phyloP scores from a whole-genome alignment of 2,888 invertebrate genomes.

The Anthrax anthrax region DNA sequence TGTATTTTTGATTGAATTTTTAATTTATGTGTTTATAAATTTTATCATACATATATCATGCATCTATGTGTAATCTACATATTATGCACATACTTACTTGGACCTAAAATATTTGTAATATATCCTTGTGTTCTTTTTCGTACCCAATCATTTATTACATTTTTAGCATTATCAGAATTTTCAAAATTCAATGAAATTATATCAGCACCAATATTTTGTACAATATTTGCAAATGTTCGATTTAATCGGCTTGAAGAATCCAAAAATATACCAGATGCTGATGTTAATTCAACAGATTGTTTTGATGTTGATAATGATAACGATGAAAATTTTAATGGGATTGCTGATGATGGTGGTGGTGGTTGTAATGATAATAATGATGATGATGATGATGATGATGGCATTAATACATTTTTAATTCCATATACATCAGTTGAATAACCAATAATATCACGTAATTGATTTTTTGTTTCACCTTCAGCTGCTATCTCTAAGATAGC shows the following conservation, averaged over 20 bases:
- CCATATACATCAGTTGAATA: background rate
- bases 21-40: too few relatives aligned
- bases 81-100: slow-evolving; percentile 29
- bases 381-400: background rate
- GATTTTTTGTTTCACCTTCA: slow-evolving; percentile 11
- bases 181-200: slow-evolving; percentile 38
- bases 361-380: slow-evolving; percentile 7
- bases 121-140: slow-evolving; percentile 39
- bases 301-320: background rate
- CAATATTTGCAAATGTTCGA: slow-evolving; percentile 6
- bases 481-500: slow-evolving; percentile 12
- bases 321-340: too few relatives aligned
- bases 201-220: slow-evolving; percentile 17
- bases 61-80: too few relatives aligned
- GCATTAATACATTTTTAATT: background rate
- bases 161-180: slow-evolving; percentile 31
- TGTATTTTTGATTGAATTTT: too few relatives aligned
- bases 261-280: slow-evolving; percentile 15
- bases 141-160: slow-evolving; percentile 47
- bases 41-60: too few relatives aligned
- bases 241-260: slow-evolving; percentile 9
- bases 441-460: slow-evolving; percentile 11
- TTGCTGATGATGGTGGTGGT: slow-evolving; percentile 11
- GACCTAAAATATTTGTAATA: slow-evolving; percentile 39
- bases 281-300: slow-evolving; percentile 10